Base-by-base conservation (phyloP, 2,797 vertebrate species). In the Chlorospingus flavigularis region DNA sequence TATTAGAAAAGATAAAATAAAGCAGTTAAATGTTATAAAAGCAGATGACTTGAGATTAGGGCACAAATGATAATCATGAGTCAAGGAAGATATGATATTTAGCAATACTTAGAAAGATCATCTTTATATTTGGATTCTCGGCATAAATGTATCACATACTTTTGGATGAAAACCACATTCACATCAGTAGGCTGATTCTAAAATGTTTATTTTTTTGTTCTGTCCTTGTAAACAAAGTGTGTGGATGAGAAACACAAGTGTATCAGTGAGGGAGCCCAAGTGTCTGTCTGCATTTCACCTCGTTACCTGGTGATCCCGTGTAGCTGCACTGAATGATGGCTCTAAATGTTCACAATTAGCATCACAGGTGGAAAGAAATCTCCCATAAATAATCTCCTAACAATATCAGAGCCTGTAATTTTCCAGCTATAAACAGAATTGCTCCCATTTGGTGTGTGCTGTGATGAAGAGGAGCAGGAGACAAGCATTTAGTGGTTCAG, bases 351-450 rank as follows among this genome's bases (percentile, higher is more conserved):
- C 67, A 39, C 55, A 85, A 60, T 92, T 94, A 93, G 28, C 61
- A 82, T 74, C 63, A 66, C 86, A 92, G 81, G 87, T 95, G 92
- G 83, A 94, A 89, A 70, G 28, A 94, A 95, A 95, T 95, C 84
- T 96, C 66, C 78, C 87, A 95, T 96, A 87, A 94, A 95, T 94
- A 94, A 88, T 72, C 61, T 66, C 57, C 48, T 82, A 97, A 91
- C 84, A 57, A 63, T 87, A 93, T 81, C 80, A 68, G 75, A 92
- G 60, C 45, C 42, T 76, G 86, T 63, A 66, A 87, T 92, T 90
- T 95, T 80, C 48, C 42, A 42, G 82, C 51, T 74, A 17, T 71
- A 70, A 96, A 24, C 48, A 89, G 79, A 62, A 79, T 60, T 81
- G 67, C 80, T 86, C 78, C 79, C 79, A 28, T 68, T 93, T 73